Percentiles rank a stretch among this genome's conserved stretches.
Conservation (phyloP, 2,113 vertebrate species). For the Atractosteus spatula region DNA sequence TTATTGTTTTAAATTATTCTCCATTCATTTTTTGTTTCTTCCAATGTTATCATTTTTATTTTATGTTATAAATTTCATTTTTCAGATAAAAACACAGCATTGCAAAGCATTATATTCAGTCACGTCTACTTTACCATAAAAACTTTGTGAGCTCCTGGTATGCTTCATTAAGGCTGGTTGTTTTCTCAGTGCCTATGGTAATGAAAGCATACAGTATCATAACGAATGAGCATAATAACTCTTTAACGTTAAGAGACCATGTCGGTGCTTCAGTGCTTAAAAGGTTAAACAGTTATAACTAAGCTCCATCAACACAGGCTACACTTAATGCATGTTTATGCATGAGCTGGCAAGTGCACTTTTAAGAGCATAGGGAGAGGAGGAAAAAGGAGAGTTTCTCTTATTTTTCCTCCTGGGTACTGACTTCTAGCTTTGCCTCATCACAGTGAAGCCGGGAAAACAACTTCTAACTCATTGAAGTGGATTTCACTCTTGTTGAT, state of each 20-base stretch:
- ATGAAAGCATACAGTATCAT: neutral
- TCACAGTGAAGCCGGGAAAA: constrained; percentile 73
- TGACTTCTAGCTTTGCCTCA: constrained; percentile 66
- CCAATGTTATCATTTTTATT: too few relatives aligned
- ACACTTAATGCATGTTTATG: constrained; percentile 68
- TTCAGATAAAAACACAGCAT: constrained; percentile 26
- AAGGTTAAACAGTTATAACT: constrained; percentile 43
- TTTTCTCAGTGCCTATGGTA: constrained; percentile 2
- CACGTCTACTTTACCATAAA: constrained; percentile 26
- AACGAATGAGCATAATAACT: constrained; percentile 4
- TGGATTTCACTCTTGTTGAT: constrained; percentile 89
- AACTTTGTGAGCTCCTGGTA: neutral
- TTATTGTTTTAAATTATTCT: too few relatives aligned
- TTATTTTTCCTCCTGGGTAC: constrained; percentile 70
- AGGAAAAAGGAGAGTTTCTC: constrained; percentile 24
- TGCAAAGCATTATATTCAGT: constrained; percentile 21
- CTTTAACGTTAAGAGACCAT: neutral
- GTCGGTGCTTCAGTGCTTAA: constrained; percentile 6
- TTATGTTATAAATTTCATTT: constrained; percentile 24
- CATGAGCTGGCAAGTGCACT: constrained; percentile 74
- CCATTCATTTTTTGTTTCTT: too few relatives aligned
- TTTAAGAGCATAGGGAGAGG: constrained; percentile 56
- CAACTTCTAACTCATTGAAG: constrained; percentile 87
- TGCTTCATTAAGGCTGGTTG: constrained; percentile 12
- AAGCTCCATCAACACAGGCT: constrained; percentile 48